phyloP scores from a whole-genome alignment of 2,888 invertebrate genomes.

The Drosophila anomalata region DNA sequence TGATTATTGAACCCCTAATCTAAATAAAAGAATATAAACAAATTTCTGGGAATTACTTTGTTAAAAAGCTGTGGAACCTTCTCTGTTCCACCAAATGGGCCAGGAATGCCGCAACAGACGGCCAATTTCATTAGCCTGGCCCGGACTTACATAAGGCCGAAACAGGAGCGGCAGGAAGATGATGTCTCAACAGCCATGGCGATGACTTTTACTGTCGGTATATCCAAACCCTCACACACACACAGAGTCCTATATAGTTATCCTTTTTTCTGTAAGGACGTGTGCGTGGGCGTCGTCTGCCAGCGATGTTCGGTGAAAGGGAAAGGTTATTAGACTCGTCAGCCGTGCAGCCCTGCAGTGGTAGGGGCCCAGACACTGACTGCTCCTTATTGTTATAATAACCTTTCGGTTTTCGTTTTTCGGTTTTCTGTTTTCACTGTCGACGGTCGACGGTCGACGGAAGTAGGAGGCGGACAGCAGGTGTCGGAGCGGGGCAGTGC shows the following conservation, averaged over 20 bases:
- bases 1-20: neutral
- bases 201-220: slow-evolving; percentile 25
- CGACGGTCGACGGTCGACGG: slow-evolving; percentile 52
- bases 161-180: slow-evolving; percentile 51
- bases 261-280: neutral
- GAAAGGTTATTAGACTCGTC: slow-evolving; percentile 80
- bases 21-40: neutral
- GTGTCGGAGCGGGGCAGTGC: slow-evolving; percentile 35
- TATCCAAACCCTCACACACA: neutral
- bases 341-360: slow-evolving; percentile 13
- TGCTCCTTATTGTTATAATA: slow-evolving; percentile 71
- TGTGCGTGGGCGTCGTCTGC: slow-evolving; percentile 51
- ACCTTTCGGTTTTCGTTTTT: slow-evolving; percentile 70
- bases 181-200: slow-evolving; percentile 36
- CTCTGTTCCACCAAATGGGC: neutral
- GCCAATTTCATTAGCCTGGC: slow-evolving; percentile 52
- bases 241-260: neutral
- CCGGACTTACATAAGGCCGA: slow-evolving; percentile 45
- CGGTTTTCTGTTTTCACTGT: slow-evolving; percentile 52
- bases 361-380: slow-evolving; percentile 65
- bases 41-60: neutral
- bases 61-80: neutral
- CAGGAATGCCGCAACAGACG: slow-evolving; percentile 34
- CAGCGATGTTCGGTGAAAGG: slow-evolving; percentile 62
- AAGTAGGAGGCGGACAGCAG: slow-evolving; percentile 49